Evolutionary conservation across 2,888 invertebrate genomes (phyloP).

Genomic region (Diachrysia chrysitis): DNA sequence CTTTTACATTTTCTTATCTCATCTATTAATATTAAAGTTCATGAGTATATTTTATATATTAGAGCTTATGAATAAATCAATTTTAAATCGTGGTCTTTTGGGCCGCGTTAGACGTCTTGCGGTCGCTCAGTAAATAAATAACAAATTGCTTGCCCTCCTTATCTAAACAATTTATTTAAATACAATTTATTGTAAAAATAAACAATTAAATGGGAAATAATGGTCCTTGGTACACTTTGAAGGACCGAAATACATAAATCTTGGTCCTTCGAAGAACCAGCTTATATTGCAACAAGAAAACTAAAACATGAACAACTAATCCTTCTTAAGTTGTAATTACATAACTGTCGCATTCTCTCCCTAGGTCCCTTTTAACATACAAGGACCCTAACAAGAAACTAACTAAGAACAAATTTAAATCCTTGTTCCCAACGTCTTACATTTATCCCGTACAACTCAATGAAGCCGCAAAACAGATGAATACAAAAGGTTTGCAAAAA

Average conservation of each 20-base stretch:
- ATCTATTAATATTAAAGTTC: no score
- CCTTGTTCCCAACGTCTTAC: slow-evolving; percentile 15
- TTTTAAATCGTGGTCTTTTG: no score
- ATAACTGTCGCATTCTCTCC: slow-evolving; percentile 3
- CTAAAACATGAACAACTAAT: not conserved
- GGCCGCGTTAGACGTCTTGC: no score
- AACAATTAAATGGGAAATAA: not conserved
- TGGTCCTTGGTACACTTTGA: not conserved
- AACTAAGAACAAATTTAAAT: slow-evolving; percentile 13
- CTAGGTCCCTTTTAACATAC: slow-evolving; percentile 8
- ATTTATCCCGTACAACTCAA: slow-evolving; percentile 18
- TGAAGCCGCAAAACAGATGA: not conserved
- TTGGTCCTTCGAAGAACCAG: not conserved
- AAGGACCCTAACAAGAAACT: slow-evolving; percentile 10
- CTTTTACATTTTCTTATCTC: no score
- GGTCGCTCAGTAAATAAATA: no score
- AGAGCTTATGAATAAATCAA: no score
- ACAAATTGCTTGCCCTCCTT: no score
- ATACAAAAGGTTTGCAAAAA: not conserved
- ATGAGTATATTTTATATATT: no score
- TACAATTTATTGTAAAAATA: no score
- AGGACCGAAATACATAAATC: not conserved
- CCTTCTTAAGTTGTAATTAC: not conserved
- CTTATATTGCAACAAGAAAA: not conserved
- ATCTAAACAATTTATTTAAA: no score